Evolutionary conservation across 2,113 vertebrate genomes (phyloP), one percentile per base, ranked within the genome.

Genomic region (Oophaga pumilio): DNA sequence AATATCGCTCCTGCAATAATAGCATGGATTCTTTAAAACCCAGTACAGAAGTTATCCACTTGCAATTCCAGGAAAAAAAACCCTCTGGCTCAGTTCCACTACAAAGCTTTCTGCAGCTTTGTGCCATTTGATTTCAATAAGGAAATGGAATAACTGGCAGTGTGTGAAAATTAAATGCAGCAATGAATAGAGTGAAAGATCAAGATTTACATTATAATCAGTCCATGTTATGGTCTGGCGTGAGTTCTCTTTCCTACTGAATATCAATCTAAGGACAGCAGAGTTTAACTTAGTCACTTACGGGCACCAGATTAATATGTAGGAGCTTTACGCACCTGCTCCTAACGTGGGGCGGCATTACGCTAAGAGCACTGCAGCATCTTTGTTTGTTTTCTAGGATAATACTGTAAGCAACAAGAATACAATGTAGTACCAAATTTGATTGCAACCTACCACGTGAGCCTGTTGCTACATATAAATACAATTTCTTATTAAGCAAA

Each of bases 91-190:
- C 14, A 0, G 15, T 66, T 60, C 59, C 84, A 86, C 43, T 50
- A 52, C 11, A 20, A 26, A 76, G 43, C 28, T 43, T 59, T 64
- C 43, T 50, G 22, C 50, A 60, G 73, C 43, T 66, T 76, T 73
- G 53, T 82, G 33, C 33, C 86, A 59, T 43, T 77, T 77, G 20
- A 77, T 85, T 82, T 81, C 66, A 87, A 87, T 87, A 87, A 87
- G 69, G 68, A 82, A 73, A 87, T 87, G 78, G 86, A 87, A 50
- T 66, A 71, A 74, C 77, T 87, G 86, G 86, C 86, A 87, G 56
- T 13, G 33, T 73, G 22, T 33, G 52, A 60, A 87, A 82, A 87
- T 87, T 73, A 74, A 87, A 82, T 87, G 53, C 50, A 28, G 78
- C 64, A 49, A 52, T 77, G 60, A 87, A 82, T 87, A 28, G 52